Conservation (phyloP, 2,888 invertebrate species). For the Plusia festucae region DNA sequence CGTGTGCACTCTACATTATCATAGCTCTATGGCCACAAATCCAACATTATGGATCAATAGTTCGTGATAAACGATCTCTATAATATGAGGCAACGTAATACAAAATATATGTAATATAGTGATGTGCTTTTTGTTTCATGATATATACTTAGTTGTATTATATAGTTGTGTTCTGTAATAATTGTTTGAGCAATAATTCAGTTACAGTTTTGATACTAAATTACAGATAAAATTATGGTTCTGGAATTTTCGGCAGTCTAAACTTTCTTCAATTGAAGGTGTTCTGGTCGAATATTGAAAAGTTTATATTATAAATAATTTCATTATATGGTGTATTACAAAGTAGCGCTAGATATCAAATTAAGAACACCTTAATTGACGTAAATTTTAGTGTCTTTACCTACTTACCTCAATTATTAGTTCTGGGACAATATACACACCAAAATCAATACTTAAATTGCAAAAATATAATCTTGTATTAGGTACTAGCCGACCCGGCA, state of each 20-base stretch:
- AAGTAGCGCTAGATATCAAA: too few species aligned
- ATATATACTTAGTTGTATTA: not conserved
- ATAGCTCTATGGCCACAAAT: slow-evolving; percentile 27
- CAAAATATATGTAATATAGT: slow-evolving; percentile 23
- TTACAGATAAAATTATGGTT: not conserved
- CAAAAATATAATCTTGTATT: too few species aligned
- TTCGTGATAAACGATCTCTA: slow-evolving; percentile 58
- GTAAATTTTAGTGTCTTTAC: too few species aligned
- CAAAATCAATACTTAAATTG: too few species aligned
- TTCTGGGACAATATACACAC: too few species aligned
- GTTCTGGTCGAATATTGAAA: too few species aligned
- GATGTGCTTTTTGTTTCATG: slow-evolving; percentile 33
- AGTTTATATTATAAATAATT: too few species aligned
- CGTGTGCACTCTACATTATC: not conserved
- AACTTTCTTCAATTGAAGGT: not conserved
- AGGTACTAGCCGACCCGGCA: too few species aligned
- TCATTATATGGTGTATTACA: too few species aligned
- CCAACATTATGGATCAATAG: slow-evolving; percentile 54
- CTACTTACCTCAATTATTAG: too few species aligned
- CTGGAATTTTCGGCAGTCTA: not conserved
- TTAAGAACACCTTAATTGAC: too few species aligned
- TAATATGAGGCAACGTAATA: slow-evolving; percentile 49
- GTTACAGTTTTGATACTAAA: not conserved
- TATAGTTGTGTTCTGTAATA: slow-evolving; percentile 6
- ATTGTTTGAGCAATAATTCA: not conserved